Base-by-base conservation (phyloP, 2,797 vertebrate species). In the Acanthurus tractus region DNA sequence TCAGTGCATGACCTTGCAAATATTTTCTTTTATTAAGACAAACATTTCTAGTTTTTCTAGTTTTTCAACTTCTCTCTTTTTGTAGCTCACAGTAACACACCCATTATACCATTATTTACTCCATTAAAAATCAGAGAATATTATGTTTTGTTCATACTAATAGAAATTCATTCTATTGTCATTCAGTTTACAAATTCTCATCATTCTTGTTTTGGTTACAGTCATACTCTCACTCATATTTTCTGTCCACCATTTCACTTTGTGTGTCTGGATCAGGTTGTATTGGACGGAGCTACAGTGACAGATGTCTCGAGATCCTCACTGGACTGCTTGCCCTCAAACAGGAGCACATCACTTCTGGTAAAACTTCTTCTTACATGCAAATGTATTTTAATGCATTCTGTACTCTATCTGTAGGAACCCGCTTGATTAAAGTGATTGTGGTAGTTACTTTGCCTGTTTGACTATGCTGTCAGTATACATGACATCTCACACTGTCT, bases 331-430 rank as follows among this genome's bases (percentile, higher is more conserved):
- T 99, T 14, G 95, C 95, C 0, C 95, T 98, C 23, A 97, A 96
- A 74, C 97, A 98, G 81, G 97, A 98, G 1, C 97, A 98, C 69
- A 96, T 99, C 88, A 98, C 97, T 2, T 99, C 98, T 78, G 97
- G 98, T 99, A 96, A 73, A 63, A 63, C 15, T 1, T 8, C 2
- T 17, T 13, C 57, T 53, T 2, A 13, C 18, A 66, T 2, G 25
- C 36, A 63, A 42, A n/a, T 6, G 12, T 8, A 18, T 4, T 13
- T 44, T 29, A 29, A 29, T 29, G 25, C 25, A 29, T 12, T 2
- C 44, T 6, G 4, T 2, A 2, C 8, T 17, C 8, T 59, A n/a
- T 64, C n/a, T 44, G 17, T 4, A 3, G 50, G 36, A 20, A 34
- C 11, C 17, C 38, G 38, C 23, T 29, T 29, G 25, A 29, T 29